A percentile compares a stretch with the other conserved stretches of the same genome.
Conservation (phyloP, 2,888 invertebrate species). For the Spisula solida region DNA sequence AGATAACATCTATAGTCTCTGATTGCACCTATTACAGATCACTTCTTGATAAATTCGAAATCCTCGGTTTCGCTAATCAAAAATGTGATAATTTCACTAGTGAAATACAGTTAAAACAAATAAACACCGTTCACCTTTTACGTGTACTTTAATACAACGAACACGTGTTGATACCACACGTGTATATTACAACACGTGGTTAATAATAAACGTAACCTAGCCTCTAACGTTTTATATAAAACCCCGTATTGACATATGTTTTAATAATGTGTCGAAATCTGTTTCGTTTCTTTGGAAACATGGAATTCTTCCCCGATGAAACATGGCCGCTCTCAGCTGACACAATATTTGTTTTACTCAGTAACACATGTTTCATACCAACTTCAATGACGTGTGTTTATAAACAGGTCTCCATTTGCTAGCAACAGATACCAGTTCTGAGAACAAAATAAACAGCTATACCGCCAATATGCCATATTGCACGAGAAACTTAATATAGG, state of each 20-base stretch:
- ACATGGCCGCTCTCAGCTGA: constrained; percentile 48
- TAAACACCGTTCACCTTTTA: not conserved
- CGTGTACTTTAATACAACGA: not conserved
- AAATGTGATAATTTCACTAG: not conserved
- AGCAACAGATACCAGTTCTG: constrained; percentile 28
- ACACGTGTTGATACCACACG: not conserved
- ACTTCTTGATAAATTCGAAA: no score
- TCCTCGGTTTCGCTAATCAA: no score
- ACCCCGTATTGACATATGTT: not conserved
- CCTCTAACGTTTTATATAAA: not conserved
- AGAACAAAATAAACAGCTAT: constrained; percentile 29
- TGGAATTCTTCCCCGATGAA: constrained; percentile 34
- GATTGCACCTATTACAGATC: no score
- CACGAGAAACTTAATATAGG: not conserved
- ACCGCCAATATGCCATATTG: not conserved
- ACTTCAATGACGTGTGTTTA: constrained; percentile 46
- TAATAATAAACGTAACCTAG: not conserved
- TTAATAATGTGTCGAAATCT: not conserved
- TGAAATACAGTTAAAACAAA: not conserved
- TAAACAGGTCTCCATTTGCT: constrained; percentile 39
- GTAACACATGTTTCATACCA: constrained; percentile 54
- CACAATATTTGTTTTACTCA: constrained; percentile 54
- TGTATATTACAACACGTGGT: not conserved
- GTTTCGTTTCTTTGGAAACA: constrained; percentile 14
- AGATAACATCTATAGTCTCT: no score